A percentile compares a stretch with the other conserved stretches of the same genome.
These are phyloP conservation scores for Sminthopsis crassicaudata DNA, from an alignment of 2,113 vertebrate species.

Conservation along the genomic window DNA sequence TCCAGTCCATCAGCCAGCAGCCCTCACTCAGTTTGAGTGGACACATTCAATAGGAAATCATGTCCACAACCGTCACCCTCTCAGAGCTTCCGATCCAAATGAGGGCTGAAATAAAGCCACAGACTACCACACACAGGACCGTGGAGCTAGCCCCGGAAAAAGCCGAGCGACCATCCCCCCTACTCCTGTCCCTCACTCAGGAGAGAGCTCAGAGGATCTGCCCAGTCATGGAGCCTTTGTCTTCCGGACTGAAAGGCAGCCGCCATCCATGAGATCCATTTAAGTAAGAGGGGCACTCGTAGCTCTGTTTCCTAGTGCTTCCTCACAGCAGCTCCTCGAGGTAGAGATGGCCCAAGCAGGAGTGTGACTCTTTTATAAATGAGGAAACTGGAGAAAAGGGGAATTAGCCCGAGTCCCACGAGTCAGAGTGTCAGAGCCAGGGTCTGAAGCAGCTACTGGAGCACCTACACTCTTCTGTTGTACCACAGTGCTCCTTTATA, in stretches of 20 bases:
- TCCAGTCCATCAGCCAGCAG: not conserved
- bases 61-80: not conserved
- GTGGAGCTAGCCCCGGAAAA: not conserved
- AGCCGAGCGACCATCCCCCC: too few relatives aligned
- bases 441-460: not conserved
- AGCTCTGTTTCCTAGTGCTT: not conserved
- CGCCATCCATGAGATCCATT: not conserved
- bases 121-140: too few relatives aligned
- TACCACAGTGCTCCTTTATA: not conserved
- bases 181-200: not conserved
- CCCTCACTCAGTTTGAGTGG: not conserved
- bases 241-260: not conserved
- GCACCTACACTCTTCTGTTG: not conserved
- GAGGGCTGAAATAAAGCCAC: too few relatives aligned
- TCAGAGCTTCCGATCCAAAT: not conserved
- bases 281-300: not conserved
- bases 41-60: not conserved
- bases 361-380: not conserved
- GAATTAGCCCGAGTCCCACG: not conserved
- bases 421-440: not conserved
- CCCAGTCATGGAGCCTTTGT: too few relatives aligned
- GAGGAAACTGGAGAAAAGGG: not conserved
- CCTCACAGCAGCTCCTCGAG: not conserved
- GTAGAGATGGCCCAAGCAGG: not conserved
- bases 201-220: not conserved